Percentiles rank a stretch among this genome's conserved stretches.
Conservation (phyloP, 2,888 invertebrate genomes). For the Candidula unifasciata region DNA sequence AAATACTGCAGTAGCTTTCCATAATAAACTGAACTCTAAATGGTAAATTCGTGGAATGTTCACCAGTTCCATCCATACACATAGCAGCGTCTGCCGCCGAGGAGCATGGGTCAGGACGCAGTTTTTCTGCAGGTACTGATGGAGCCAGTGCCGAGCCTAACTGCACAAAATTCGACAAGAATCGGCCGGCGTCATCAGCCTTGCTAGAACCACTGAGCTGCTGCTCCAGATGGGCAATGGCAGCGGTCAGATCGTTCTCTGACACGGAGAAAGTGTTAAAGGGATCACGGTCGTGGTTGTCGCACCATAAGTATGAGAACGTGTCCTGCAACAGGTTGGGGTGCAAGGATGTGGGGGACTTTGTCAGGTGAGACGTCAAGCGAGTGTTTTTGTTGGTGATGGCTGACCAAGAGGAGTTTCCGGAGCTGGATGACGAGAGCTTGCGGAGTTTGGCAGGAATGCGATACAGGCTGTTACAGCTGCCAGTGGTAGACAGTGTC, state of each 20-base stretch:
- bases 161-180: neutral
- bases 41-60: constrained; percentile 59
- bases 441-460: constrained; percentile 52
- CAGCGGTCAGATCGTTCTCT: constrained; percentile 69
- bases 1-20: constrained; percentile 74
- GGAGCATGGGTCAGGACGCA: neutral
- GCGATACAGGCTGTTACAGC: constrained; percentile 44
- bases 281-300: constrained; percentile 71
- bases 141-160: neutral
- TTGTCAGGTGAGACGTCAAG: neutral
- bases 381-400: constrained; percentile 1
- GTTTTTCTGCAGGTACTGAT: neutral
- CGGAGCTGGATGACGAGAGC: constrained; percentile 38
- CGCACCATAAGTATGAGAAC: constrained; percentile 67
- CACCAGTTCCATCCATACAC: neutral
- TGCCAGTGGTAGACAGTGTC: constrained; percentile 43
- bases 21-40: constrained; percentile 70
- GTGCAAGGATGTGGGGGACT: constrained; percentile 23
- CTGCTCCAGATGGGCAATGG: constrained; percentile 71
- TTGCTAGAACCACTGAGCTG: constrained; percentile 59
- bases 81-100: neutral
- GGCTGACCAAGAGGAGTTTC: constrained; percentile 36
- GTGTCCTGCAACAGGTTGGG: constrained; percentile 50
- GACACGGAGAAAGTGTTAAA: constrained; percentile 74
- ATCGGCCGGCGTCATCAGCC: neutral